These are phyloP conservation scores for Octonoba sinensis DNA, from an alignment of 2,888 invertebrate genomes.

Conservation along the genomic window DNA sequence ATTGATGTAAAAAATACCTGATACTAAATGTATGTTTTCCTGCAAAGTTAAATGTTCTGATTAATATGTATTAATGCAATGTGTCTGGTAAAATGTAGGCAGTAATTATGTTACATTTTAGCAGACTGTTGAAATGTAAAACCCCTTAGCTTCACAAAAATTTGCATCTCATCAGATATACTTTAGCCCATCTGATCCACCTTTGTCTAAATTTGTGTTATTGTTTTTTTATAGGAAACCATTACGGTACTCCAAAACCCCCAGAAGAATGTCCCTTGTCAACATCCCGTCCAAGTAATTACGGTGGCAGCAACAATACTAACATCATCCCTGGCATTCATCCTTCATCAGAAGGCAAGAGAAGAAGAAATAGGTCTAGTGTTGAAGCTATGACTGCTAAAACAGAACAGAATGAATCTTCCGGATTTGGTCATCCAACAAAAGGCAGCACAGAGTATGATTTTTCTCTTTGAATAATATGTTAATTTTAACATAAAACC, in stretches of 20 bases:
- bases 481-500: neutral
- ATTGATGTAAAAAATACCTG: too few relatives aligned
- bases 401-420: slow-evolving; percentile 48
- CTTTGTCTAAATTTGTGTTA: neutral
- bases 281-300: slow-evolving; percentile 67
- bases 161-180: too few relatives aligned
- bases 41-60: too few relatives aligned
- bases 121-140: too few relatives aligned
- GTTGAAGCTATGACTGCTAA: slow-evolving; percentile 74
- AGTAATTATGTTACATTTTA: too few relatives aligned
- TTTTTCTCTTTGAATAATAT: neutral
- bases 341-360: slow-evolving; percentile 72
- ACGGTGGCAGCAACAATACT: slow-evolving; percentile 50
- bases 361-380: slow-evolving; percentile 75
- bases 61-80: too few relatives aligned
- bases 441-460: slow-evolving; percentile 47
- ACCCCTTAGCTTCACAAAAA: too few relatives aligned
- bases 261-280: slow-evolving; percentile 70
- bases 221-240: slow-evolving; percentile 73
- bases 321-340: slow-evolving; percentile 73
- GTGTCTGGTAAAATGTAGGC: too few relatives aligned
- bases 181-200: neutral
- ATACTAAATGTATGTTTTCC: too few relatives aligned
- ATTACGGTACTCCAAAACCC: slow-evolving; percentile 77
- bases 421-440: slow-evolving; percentile 36